phyloP scores from a whole-genome alignment of 92 coral and sea anemone species.

The Pocillopora grandis region DNA sequence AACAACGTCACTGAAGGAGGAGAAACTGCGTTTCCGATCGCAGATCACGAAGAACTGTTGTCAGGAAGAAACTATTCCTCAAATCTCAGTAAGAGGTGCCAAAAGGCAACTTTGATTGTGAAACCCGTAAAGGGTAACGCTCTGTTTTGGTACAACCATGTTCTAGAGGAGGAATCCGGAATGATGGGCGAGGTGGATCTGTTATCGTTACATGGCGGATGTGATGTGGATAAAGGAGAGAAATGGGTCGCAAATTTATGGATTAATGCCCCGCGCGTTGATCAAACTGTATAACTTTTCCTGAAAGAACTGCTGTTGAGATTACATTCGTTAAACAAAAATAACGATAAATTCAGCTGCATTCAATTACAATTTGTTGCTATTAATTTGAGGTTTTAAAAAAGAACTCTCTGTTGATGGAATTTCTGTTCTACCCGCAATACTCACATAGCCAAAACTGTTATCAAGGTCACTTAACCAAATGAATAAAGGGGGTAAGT shows the following conservation, averaged over 20 bases:
- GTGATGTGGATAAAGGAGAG: slow-evolving; percentile 45
- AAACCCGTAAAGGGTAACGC: slow-evolving; percentile 52
- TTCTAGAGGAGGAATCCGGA: slow-evolving; percentile 34
- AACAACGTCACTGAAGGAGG: slow-evolving; percentile 83
- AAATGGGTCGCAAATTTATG: slow-evolving; percentile 56
- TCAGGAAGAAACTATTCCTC: neutral
- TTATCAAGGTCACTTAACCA: too few species aligned
- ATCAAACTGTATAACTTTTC: slow-evolving; percentile 25
- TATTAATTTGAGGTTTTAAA: neutral
- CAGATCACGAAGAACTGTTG: slow-evolving; percentile 46
- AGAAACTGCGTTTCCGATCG: slow-evolving; percentile 84
- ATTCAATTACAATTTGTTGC: neutral
- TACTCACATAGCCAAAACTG: too few species aligned
- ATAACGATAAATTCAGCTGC: neutral
- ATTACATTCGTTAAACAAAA: neutral
- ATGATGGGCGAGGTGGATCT: slow-evolving; percentile 36
- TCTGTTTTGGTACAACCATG: slow-evolving; percentile 53
- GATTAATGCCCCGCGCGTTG: slow-evolving; percentile 48
- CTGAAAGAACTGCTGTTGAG: neutral
- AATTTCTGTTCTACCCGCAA: neutral
- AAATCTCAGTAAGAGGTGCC: slow-evolving; percentile 29
- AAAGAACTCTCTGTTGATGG: neutral
- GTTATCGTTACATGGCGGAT: slow-evolving; percentile 46
- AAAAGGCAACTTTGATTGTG: slow-evolving; percentile 36
- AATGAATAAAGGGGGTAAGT: too few species aligned